These are phyloP conservation scores for Hedychridium roseum DNA, from an alignment of 2,888 invertebrate genomes.

Conservation along the genomic window DNA sequence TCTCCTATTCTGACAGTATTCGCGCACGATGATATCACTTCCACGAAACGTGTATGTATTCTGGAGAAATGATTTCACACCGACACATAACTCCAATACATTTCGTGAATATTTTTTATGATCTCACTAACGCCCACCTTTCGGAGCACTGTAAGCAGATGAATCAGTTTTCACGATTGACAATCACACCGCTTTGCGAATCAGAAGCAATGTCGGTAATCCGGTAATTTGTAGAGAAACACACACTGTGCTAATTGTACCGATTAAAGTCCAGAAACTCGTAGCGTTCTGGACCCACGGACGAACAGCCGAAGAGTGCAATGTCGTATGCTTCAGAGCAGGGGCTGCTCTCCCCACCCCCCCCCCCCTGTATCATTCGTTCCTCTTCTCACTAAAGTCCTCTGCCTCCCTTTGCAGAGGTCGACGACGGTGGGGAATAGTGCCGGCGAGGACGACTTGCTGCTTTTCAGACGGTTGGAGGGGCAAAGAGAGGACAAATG, in stretches of 20 bases:
- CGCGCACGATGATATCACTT: too few relatives aligned
- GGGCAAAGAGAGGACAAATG: slow-evolving; percentile 4
- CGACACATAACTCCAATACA: too few relatives aligned
- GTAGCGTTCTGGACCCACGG: slow-evolving; percentile 32
- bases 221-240: too few relatives aligned
- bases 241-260: slow-evolving; percentile 38
- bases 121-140: too few relatives aligned
- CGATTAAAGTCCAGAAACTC: slow-evolving; percentile 26
- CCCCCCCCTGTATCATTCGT: not conserved
- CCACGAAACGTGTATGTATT: too few relatives aligned
- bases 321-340: slow-evolving; percentile 38
- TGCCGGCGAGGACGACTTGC: slow-evolving; percentile 7
- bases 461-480: slow-evolving; percentile 1
- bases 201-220: too few relatives aligned
- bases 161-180: too few relatives aligned
- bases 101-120: too few relatives aligned
- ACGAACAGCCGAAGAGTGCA: slow-evolving; percentile 35
- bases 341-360: not conserved
- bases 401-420: slow-evolving; percentile 3
- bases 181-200: too few relatives aligned
- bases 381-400: not conserved
- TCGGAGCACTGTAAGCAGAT: too few relatives aligned
- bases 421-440: slow-evolving; percentile 23
- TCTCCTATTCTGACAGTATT: too few relatives aligned
- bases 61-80: too few relatives aligned